Percentiles rank a stretch among this genome's conserved stretches.
These are phyloP conservation scores for Dioctria rufipes DNA, from an alignment of 2,888 invertebrate genomes.

Conservation along the genomic window DNA sequence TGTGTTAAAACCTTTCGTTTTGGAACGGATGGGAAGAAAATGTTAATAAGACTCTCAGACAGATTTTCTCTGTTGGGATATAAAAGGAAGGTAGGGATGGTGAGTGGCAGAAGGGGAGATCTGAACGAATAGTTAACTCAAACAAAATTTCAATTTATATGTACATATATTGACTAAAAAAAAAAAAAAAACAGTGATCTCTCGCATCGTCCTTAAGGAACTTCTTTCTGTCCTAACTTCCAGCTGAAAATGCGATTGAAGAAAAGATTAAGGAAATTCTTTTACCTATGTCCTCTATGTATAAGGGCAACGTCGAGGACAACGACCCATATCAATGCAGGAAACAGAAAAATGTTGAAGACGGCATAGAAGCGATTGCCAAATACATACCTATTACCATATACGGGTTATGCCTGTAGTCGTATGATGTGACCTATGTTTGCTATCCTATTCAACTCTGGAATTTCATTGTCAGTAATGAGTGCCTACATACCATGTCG, in stretches of 20 bases:
- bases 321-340: too few relatives aligned
- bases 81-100: not conserved
- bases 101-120: not conserved
- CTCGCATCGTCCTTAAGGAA: constrained; percentile 39
- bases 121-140: constrained; percentile 45
- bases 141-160: constrained; percentile 59
- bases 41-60: not conserved
- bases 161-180: constrained; percentile 56
- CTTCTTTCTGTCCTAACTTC: constrained; percentile 38
- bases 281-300: not conserved
- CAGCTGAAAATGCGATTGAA: constrained; percentile 51
- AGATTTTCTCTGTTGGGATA: too few relatives aligned
- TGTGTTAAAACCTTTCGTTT: not conserved
- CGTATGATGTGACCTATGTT: constrained; percentile 31
- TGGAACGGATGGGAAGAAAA: not conserved
- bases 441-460: constrained; percentile 22
- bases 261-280: constrained; percentile 49
- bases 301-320: not conserved
- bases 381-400: not conserved
- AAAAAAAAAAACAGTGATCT: not conserved
- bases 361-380: too few relatives aligned
- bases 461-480: constrained; percentile 48
- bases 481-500: not conserved
- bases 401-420: constrained; percentile 3
- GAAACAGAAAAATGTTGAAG: not conserved